phyloP scores from a whole-genome alignment of 1,140 invertebrate species.

The Papilio xuthus region DNA sequence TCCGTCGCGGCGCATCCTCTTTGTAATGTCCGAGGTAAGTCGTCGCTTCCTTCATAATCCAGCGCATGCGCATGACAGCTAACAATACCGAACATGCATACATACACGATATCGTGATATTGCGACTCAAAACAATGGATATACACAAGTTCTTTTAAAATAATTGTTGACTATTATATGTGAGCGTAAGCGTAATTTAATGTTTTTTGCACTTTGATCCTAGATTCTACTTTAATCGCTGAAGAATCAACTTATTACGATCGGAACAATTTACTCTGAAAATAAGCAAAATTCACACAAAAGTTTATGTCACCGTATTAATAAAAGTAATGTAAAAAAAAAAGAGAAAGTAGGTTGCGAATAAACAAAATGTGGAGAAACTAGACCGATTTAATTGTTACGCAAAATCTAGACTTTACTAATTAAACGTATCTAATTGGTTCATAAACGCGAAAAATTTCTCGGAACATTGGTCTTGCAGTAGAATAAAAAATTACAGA shows the following conservation, averaged over 20 bases:
- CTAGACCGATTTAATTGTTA: not conserved
- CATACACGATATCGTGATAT: not conserved
- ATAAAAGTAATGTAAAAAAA: not conserved
- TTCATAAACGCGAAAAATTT: not conserved
- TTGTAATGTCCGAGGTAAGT: constrained; percentile 74
- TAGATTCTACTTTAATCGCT: not conserved
- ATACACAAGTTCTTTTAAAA: not conserved
- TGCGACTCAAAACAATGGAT: not conserved
- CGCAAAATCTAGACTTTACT: constrained; percentile 11
- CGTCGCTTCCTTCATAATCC: constrained; percentile 61
- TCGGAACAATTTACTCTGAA: not conserved
- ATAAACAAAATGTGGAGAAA: constrained; percentile 15
- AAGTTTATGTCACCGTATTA: not conserved
- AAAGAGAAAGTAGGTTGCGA: constrained; percentile 17
- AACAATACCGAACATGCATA: not conserved
- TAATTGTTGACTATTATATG: no score
- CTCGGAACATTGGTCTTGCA: not conserved
- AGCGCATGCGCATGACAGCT: constrained; percentile 20
- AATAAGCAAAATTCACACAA: not conserved
- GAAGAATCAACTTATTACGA: not conserved
- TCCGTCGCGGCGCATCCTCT: constrained; percentile 67
- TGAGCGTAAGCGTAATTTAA: not conserved
- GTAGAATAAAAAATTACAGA: not conserved
- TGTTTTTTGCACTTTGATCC: not conserved
- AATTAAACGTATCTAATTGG: constrained; percentile 15